Percentiles rank a stretch among this genome's conserved stretches.
phyloP scores from a whole-genome alignment of 2,797 vertebrate genomes.

The Avahi laniger region DNA sequence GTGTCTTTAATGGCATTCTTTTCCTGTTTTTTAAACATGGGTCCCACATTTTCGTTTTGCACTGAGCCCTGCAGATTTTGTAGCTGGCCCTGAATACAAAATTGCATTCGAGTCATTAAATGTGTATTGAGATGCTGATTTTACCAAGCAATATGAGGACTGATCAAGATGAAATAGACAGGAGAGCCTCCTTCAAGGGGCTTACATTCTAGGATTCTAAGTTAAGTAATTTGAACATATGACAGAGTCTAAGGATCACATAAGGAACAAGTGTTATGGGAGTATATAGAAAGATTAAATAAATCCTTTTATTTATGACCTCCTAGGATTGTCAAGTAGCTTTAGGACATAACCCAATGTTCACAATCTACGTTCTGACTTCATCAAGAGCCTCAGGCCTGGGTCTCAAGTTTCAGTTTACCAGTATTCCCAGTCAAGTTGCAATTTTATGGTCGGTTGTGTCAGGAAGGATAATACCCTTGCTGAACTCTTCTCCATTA shows the following conservation, averaged over 20 bases:
- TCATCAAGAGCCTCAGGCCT: background rate
- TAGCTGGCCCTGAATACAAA: background rate
- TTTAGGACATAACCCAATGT: background rate
- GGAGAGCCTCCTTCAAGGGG: background rate
- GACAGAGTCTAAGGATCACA: background rate
- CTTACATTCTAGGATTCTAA: background rate
- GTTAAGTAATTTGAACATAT: background rate
- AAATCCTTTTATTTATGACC: background rate
- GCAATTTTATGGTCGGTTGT: background rate
- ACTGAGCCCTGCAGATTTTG: background rate
- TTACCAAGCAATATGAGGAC: background rate
- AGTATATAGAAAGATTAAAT: background rate
- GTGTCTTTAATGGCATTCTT: background rate
- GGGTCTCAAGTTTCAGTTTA: background rate
- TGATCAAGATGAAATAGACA: background rate
- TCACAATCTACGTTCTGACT: background rate
- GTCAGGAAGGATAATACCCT: background rate
- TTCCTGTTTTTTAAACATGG: background rate
- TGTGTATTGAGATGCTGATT: background rate
- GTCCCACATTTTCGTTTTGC: background rate
- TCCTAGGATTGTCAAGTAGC: background rate
- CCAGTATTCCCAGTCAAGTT: background rate
- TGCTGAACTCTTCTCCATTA: background rate
- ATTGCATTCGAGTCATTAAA: background rate
- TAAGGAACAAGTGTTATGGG: background rate